phyloP scores from a whole-genome alignment of 2,797 vertebrate species.

The Microctenopoma lineatum region DNA sequence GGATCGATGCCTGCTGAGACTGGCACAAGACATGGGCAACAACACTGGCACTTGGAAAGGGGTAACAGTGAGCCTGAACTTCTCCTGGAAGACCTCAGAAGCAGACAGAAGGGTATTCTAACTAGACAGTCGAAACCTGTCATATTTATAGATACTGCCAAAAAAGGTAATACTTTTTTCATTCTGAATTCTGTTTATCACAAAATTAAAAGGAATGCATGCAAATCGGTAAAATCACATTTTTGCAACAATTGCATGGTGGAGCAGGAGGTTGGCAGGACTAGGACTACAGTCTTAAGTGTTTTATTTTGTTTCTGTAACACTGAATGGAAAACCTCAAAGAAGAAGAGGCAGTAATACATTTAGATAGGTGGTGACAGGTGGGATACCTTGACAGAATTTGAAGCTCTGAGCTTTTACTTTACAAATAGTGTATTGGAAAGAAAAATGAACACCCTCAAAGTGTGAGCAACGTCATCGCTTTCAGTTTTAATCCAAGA shows the following conservation, averaged over 20 bases:
- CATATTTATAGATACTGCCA: background rate
- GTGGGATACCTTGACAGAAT: too few species aligned
- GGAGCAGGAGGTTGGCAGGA: background rate
- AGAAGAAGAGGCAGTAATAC: background rate
- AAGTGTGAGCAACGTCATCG: too few species aligned
- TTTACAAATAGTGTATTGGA: too few species aligned
- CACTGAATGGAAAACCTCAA: background rate
- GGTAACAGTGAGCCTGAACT: conserved; percentile 45
- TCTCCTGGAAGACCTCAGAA: conserved; percentile 37
- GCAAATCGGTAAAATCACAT: background rate
- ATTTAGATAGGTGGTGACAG: background rate
- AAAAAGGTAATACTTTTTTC: background rate
- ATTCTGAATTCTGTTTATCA: background rate
- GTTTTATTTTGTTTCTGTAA: too few species aligned
- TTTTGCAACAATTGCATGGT: background rate
- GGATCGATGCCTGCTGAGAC: conserved; percentile 72
- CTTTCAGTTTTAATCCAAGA: too few species aligned
- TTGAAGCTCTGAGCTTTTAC: too few species aligned
- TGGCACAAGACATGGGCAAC: conserved; percentile 73
- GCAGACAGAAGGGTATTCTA: conserved; percentile 10
- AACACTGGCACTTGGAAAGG: conserved; percentile 66
- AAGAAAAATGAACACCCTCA: too few species aligned
- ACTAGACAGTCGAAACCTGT: background rate
- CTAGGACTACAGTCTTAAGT: background rate
- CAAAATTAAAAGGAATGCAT: background rate